Evolutionary conservation across 2,113 vertebrate genomes (phyloP), one percentile per base, ranked within the genome.

Genomic region (Hyperopisus bebe): DNA sequence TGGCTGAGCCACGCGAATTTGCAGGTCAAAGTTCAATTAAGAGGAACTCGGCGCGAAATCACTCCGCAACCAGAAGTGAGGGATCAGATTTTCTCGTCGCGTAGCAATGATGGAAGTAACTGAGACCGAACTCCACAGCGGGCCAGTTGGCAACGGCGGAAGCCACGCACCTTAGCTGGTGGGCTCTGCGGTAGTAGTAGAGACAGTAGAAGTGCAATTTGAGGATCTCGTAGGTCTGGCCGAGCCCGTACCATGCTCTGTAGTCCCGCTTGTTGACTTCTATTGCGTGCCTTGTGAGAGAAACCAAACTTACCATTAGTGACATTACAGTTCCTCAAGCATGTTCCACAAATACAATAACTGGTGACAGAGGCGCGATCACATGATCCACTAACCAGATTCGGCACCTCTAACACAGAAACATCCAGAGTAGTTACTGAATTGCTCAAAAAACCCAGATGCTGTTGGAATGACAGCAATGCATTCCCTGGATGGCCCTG

Each of bases 121-220:
- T 4, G n/a, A 31, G 62, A 70, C 62, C 3, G 62, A 31, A 31
- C 27, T 31, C 3, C 8, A 13, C 62, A 4, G 62, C 27, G 0
- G 27, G 62, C n/a, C 62, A 9, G 21, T 8, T 31, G 15, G n/a
- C 27, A 2, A 19, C 3, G 2, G 10, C 11, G 44, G 39, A 13
- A 1, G 50, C 77, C 2, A 70, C 92, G 88, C 95, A 99, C 98
- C 98, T 97, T 92, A 99, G 97, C 91, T 99, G 98, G 92, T 99
- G 98, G 90, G 98, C 98, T 89, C 98, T 97, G 86, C 98, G 95
- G 55, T 99, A 99, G 92, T 99, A 99, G 95, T 99, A 99, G 83
- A 99, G 97, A 88, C 98, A 99, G 92, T 99, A 99, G 96, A 99
- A 99, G 0, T 98, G 98, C 98, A 99, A 99, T 94, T 99, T 99